A percentile compares a stretch with the other conserved stretches of the same genome.
Conservation (phyloP, 2,113 vertebrate genomes). For the Tenrec ecaudatus region DNA sequence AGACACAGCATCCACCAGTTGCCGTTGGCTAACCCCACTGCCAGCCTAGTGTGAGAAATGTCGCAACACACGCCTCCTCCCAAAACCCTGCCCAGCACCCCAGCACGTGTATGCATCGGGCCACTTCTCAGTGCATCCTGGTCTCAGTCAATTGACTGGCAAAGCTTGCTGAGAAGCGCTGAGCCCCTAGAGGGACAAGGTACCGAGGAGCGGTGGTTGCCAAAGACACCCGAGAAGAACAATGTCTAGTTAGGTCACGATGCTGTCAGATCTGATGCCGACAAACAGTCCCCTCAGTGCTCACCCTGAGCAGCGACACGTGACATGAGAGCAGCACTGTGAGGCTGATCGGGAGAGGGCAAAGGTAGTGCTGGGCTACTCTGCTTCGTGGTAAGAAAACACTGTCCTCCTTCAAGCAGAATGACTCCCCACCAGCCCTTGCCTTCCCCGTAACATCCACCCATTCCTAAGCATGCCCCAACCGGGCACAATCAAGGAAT, state of each 20-base stretch:
- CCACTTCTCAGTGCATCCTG: background rate
- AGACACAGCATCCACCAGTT: background rate
- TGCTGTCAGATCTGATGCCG: background rate
- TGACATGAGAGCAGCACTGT: rapidly evolving
- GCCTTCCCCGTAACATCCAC: background rate
- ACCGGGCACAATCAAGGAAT: background rate
- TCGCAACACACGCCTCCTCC: background rate
- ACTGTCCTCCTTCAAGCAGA: background rate
- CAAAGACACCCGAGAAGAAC: background rate
- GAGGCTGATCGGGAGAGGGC: background rate
- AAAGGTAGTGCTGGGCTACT: rapidly evolving
- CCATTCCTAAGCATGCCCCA: background rate
- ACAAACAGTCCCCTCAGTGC: rapidly evolving
- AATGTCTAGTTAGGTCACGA: background rate
- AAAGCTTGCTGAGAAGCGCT: background rate
- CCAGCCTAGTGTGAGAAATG: background rate
- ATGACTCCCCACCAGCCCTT: background rate
- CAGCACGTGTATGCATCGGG: background rate
- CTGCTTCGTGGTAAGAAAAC: background rate
- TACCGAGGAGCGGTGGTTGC: background rate
- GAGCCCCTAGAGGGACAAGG: background rate
- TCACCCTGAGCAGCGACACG: background rate
- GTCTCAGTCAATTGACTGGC: background rate
- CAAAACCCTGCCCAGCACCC: background rate
- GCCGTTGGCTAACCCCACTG: conserved; percentile 5